Base-by-base conservation (phyloP, 2,888 invertebrate genomes). In the Metopia argyrocephala region DNA sequence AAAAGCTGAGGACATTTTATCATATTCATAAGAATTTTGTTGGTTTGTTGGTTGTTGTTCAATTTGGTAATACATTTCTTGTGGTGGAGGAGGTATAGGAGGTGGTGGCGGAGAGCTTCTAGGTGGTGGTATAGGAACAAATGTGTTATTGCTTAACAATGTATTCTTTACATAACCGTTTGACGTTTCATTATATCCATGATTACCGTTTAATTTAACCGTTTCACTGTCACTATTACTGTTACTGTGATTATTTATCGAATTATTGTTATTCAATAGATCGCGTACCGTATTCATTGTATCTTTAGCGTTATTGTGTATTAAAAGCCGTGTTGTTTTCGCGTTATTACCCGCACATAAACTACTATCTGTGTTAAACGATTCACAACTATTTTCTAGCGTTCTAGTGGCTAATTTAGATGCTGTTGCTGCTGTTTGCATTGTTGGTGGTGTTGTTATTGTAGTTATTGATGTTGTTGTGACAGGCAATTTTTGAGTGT, bases 261-360 rank as follows among this genome's bases (percentile, higher is more conserved):
- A n/a, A n/a, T 64, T 56, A 28, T 65, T 75, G 50, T 59, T 85
- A 85, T 85, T 84, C 85, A 89, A 85, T 79, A 89, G 86, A 75
- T 89, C 89, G 85, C 89, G 89, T 83, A 89, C 86, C 85, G 88
- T 89, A 82, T 89, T 88, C 89, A 89, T 89, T 83, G 85, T 86
- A 69, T 82, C 71, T 83, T 84, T 9, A 38, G 15, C 38, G 38
- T 38, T 38, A 38, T 38, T 38, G 38, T 38, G 70, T 64, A 73
- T 50, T 45, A 64, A 71, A 70, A 64, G 65, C 68, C 73, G 79
- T 78, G 74, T n/a, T 76, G 79, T 76, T 64, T 74, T 82, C 83
- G 73, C 84, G 84, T 79, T 81, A 68, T 76, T 80, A 78, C 61
- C 80, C 84, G 84, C 84, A 83, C 73, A 76, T 81, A 82, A 83